Evolutionary conservation across 2,888 invertebrate species (phyloP).

Genomic region (Brachyopa scutellaris): DNA sequence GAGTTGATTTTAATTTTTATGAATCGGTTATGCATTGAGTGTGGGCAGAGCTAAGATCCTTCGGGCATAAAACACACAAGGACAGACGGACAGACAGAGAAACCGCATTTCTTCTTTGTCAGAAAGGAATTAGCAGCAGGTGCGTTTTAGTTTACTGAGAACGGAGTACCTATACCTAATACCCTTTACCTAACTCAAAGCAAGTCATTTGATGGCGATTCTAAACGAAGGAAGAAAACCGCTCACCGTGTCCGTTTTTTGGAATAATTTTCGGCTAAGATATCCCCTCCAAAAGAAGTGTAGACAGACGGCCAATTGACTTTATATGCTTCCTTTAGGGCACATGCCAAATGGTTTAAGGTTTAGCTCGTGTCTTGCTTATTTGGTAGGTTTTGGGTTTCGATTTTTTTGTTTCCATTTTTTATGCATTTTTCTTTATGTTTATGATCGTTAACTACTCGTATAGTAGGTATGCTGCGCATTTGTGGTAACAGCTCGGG

Average conservation of each 20-base stretch:
- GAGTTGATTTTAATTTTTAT: conserved; percentile 53
- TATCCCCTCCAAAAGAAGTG: background rate
- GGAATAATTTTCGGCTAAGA: conserved; percentile 7
- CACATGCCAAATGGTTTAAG: conserved; percentile 48
- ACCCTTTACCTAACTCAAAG: background rate
- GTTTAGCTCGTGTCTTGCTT: conserved; percentile 44
- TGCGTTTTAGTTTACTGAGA: conserved; percentile 1
- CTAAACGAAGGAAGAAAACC: conserved; percentile 6
- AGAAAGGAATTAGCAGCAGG: conserved; percentile 17
- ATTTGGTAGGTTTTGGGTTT: conserved; percentile 29
- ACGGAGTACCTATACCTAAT: background rate
- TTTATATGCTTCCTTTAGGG: conserved; percentile 34
- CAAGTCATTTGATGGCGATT: conserved; percentile 5
- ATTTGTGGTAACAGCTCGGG: conserved; percentile 32
- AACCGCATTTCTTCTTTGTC: background rate
- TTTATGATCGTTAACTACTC: conserved; percentile 38
- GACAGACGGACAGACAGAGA: conserved; percentile 7
- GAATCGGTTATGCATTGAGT: conserved; percentile 34
- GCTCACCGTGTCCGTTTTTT: conserved; percentile 1
- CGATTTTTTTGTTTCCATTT: conserved; percentile 2
- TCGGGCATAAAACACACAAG: conserved; percentile 3
- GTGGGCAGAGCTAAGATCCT: background rate
- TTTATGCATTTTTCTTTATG: background rate
- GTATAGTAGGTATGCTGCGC: too few relatives aligned
- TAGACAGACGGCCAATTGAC: conserved; percentile 26